Evolutionary conservation across 1,140 invertebrate species (phyloP).

Genomic region (Panagrolaimus sp.): DNA sequence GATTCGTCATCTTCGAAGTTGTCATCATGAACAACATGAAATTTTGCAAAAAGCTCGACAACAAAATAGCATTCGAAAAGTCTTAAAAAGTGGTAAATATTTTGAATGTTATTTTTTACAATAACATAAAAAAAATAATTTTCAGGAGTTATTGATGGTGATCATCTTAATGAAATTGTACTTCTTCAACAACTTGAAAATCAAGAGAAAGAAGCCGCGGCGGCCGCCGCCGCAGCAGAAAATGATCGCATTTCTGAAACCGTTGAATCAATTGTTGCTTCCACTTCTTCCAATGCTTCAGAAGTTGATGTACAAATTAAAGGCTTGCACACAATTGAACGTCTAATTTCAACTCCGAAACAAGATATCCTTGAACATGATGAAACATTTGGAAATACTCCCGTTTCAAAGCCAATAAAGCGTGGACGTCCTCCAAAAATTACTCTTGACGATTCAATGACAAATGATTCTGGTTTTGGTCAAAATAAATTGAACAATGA

Average conservation of each 20-base stretch:
- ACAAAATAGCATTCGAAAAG: conserved; percentile 20
- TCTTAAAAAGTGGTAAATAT: conserved; percentile 36
- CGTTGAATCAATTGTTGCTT: conserved; percentile 13
- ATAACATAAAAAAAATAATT: background rate
- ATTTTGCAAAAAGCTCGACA: conserved; percentile 31
- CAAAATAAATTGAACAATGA: conserved; percentile 10
- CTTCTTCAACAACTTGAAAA: conserved; percentile 18
- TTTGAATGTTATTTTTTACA: background rate
- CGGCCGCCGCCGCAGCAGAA: background rate
- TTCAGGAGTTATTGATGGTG: conserved; percentile 18
- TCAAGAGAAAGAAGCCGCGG: background rate
- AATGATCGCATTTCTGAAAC: conserved; percentile 11
- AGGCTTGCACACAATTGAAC: background rate
- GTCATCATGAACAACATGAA: conserved; percentile 30
- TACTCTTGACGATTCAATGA: conserved; percentile 13
- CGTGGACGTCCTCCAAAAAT: conserved; percentile 14
- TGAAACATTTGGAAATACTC: conserved; percentile 10
- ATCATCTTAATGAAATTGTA: conserved; percentile 14
- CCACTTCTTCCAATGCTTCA: conserved; percentile 3
- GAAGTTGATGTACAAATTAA: background rate
- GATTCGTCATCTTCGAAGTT: conserved; percentile 40
- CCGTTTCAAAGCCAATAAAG: background rate
- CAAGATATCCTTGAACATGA: background rate
- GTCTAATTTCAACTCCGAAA: conserved; percentile 9
- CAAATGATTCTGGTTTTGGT: background rate